phyloP scores from a whole-genome alignment of 1,140 invertebrate genomes.

The Agrilus planipennis region DNA sequence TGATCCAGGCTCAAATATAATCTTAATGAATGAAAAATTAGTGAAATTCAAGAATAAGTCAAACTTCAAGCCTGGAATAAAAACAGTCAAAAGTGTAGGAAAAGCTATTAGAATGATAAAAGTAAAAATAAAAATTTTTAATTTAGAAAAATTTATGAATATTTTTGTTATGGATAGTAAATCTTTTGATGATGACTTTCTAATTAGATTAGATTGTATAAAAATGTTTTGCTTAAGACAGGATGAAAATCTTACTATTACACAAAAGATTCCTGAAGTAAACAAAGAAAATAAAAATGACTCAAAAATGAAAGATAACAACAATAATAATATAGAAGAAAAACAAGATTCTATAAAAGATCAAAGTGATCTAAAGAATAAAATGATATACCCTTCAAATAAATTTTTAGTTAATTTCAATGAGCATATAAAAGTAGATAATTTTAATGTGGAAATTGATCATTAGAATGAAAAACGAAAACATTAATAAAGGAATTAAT shows the following conservation, averaged over 20 bases:
- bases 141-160: conserved; percentile 21
- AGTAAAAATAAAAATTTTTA: conserved; percentile 19
- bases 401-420: conserved; percentile 25
- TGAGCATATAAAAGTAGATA: conserved; percentile 20
- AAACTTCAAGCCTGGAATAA: conserved; percentile 10
- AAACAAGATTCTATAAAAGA: too few relatives aligned
- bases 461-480: conserved; percentile 15
- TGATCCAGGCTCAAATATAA: conserved; percentile 23
- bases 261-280: neutral
- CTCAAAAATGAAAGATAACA: too few relatives aligned
- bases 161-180: conserved; percentile 22
- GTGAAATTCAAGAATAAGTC: conserved; percentile 9
- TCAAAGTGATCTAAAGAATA: too few relatives aligned
- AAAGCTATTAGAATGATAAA: conserved; percentile 16
- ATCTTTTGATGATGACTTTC: conserved; percentile 24
- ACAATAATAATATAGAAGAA: too few relatives aligned
- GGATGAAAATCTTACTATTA: conserved; percentile 10
- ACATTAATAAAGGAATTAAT: conserved; percentile 17
- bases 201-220: conserved; percentile 21
- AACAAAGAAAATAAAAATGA: conserved; percentile 2
- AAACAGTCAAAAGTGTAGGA: conserved; percentile 22
- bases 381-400: too few relatives aligned
- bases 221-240: conserved; percentile 11
- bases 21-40: conserved; percentile 21
- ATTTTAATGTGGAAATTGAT: conserved; percentile 20